Conservation (phyloP, 2,113 vertebrate species). For the Zosterops lateralis region DNA sequence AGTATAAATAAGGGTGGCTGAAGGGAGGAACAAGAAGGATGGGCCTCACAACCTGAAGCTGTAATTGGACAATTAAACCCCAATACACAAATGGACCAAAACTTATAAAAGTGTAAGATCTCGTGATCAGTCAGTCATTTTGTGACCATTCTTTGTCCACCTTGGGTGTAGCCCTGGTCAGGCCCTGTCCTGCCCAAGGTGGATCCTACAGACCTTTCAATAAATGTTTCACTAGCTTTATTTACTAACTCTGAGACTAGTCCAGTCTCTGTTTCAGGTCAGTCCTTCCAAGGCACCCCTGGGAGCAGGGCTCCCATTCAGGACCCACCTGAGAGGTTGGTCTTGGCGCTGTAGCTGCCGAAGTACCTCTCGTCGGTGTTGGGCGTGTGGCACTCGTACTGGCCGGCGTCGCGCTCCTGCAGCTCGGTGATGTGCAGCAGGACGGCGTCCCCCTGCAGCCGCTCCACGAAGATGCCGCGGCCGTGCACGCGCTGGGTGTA, state of each 20-base stretch:
- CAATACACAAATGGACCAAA: neutral
- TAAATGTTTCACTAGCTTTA: neutral
- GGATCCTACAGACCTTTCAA: neutral
- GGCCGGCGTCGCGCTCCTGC: constrained; percentile 81
- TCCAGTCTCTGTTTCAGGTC: neutral
- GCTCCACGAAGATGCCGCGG: constrained; percentile 88
- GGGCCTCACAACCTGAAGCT: neutral
- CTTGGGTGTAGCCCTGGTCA: neutral
- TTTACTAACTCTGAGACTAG: neutral
- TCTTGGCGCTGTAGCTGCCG: constrained; percentile 79
- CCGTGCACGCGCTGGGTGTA: constrained; percentile 83
- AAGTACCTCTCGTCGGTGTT: constrained; percentile 50
- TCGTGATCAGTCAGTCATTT: neutral
- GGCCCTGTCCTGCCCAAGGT: neutral
- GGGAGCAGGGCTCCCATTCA: too few species aligned
- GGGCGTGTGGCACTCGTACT: constrained; percentile 82
- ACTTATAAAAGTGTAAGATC: neutral
- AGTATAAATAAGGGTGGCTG: neutral
- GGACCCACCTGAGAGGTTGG: constrained; percentile 75
- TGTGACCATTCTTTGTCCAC: neutral
- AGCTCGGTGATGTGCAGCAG: constrained; percentile 89
- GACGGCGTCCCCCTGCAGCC: constrained; percentile 78
- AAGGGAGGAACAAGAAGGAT: neutral
- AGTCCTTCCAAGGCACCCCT: neutral
- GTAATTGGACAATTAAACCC: neutral